Percentiles rank a stretch among this genome's conserved stretches.
phyloP scores from a whole-genome alignment of 2,888 invertebrate genomes.

The Sialis lutaria region DNA sequence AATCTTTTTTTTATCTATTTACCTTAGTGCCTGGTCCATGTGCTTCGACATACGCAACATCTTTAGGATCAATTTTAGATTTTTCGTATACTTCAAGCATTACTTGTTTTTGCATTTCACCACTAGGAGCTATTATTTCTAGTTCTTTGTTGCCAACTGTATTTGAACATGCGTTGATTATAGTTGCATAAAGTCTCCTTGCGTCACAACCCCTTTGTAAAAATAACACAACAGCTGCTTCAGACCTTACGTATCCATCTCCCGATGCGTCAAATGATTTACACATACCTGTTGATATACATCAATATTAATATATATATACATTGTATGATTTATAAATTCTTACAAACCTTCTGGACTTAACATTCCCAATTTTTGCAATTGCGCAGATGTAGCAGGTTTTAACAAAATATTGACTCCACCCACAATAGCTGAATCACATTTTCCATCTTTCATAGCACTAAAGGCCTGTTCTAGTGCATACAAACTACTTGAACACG shows the following conservation, averaged over 20 bases:
- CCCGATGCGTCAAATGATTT: constrained; percentile 71
- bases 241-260: constrained; percentile 48
- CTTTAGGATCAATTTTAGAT: constrained; percentile 27
- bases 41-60: constrained; percentile 35
- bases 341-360: constrained; percentile 45
- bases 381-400: constrained; percentile 78
- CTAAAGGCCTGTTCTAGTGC: constrained; percentile 70
- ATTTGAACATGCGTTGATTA: constrained; percentile 33
- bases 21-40: constrained; percentile 36
- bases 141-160: constrained; percentile 27
- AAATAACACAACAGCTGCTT: constrained; percentile 22
- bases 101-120: constrained; percentile 13
- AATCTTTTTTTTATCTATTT: no score
- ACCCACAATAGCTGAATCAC: constrained; percentile 79
- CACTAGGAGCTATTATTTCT: constrained; percentile 12
- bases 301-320: no score
- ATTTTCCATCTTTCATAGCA: constrained; percentile 58
- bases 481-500: constrained; percentile 80
- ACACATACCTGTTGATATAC: constrained; percentile 29
- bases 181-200: constrained; percentile 24
- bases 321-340: neutral
- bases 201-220: constrained; percentile 24
- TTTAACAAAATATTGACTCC: constrained; percentile 74
- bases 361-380: constrained; percentile 48
- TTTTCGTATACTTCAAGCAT: constrained; percentile 31